phyloP scores from a whole-genome alignment of 23 tunicate genomes.

The Trididemnum nubilum region DNA sequence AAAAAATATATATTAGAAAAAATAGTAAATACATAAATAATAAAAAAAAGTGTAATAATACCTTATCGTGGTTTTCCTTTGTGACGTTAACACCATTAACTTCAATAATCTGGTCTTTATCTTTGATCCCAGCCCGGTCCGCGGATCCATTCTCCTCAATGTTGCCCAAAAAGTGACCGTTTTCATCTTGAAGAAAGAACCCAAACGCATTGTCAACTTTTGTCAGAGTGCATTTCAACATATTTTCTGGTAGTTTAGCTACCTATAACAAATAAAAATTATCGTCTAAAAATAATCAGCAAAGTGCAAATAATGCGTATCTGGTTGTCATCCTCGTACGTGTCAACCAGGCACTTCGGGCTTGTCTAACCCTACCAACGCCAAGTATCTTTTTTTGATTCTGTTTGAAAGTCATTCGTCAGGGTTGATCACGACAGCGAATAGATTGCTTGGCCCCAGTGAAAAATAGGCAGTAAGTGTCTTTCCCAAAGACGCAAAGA shows the following conservation, averaged over 20 bases:
- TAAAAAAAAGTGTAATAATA: neutral
- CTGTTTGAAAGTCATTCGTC: too few species aligned
- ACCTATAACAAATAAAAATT: too few species aligned
- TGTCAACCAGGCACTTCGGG: neutral
- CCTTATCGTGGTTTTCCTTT: slow-evolving; percentile 54
- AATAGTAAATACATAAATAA: neutral
- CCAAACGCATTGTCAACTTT: slow-evolving; percentile 60
- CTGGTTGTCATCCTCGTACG: neutral
- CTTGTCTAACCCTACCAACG: too few species aligned
- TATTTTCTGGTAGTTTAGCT: neutral
- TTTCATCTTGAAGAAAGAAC: slow-evolving; percentile 73
- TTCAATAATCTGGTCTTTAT: slow-evolving; percentile 72
- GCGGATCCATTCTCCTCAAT: slow-evolving; percentile 77
- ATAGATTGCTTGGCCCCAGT: too few species aligned
- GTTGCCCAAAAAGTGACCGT: slow-evolving; percentile 63
- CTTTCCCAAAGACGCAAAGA: too few species aligned
- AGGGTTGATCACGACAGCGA: too few species aligned
- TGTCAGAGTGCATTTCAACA: slow-evolving; percentile 46
- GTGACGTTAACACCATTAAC: slow-evolving; percentile 65
- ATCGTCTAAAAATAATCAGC: too few species aligned
- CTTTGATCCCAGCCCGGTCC: slow-evolving; percentile 60
- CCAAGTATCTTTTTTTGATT: too few species aligned
- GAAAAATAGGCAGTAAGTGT: too few species aligned
- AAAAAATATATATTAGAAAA: neutral
- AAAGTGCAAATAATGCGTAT: neutral